Conservation (phyloP, 2,113 vertebrate genomes). For the Ursus arctos region DNA sequence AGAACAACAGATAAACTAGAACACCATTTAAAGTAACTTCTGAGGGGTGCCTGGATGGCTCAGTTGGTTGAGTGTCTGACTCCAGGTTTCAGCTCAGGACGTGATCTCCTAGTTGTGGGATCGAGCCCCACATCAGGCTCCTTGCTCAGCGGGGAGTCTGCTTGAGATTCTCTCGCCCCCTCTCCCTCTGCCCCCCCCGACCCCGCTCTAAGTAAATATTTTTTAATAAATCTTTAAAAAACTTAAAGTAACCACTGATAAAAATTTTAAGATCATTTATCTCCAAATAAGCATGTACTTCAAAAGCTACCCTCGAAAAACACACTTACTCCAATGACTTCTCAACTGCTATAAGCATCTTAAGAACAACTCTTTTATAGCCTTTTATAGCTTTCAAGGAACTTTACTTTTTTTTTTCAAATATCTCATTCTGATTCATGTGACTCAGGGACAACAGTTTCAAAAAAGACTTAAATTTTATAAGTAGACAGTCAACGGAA, state of each 20-base stretch:
- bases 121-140: not conserved
- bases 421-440: slow-evolving; percentile 34
- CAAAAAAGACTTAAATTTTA: slow-evolving; percentile 12
- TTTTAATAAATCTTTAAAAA: not conserved
- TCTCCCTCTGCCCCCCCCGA: not conserved
- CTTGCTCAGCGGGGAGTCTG: not conserved
- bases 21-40: not conserved
- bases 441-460: not conserved
- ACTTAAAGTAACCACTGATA: not conserved
- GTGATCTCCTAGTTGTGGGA: not conserved
- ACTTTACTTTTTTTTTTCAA: not conserved
- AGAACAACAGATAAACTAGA: not conserved
- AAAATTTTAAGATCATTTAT: not conserved
- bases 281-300: not conserved
- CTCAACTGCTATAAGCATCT: not conserved
- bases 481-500: not conserved
- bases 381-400: slow-evolving; percentile 21
- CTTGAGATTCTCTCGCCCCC: not conserved
- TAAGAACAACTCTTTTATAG: slow-evolving; percentile 22
- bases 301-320: slow-evolving; percentile 16
- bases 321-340: not conserved
- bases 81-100: not conserved
- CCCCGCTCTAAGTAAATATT: no score
- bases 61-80: not conserved
- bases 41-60: not conserved